phyloP scores from a whole-genome alignment of 2,797 vertebrate species.

The Acrocephalus scirpaceus region DNA sequence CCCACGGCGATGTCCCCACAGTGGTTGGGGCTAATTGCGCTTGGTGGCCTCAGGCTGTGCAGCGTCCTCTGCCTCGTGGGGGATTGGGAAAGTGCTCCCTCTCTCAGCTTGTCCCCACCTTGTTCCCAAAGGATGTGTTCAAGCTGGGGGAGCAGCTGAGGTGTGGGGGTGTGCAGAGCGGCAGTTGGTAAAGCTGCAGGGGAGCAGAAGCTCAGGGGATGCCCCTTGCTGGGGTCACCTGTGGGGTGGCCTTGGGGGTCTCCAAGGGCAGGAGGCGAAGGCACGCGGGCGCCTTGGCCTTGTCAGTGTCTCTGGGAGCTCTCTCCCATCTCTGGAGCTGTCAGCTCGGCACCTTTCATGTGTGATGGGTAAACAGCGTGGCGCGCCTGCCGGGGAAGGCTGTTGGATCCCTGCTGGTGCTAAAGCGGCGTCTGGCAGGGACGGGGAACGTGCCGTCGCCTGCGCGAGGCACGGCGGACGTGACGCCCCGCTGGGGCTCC shows the following conservation, averaged over 20 bases:
- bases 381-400: conserved; percentile 17
- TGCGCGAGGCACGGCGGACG: conserved; percentile 43
- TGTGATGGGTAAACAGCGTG: conserved; percentile 53
- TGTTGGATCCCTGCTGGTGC: conserved; percentile 62
- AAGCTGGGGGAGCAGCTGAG: neutral
- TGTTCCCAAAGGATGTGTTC: neutral
- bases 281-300: fast-evolving
- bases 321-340: neutral
- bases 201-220: neutral
- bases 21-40: neutral
- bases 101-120: neutral
- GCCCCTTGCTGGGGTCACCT: neutral
- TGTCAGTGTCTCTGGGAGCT: neutral
- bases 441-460: conserved; percentile 51
- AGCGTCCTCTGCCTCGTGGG: neutral
- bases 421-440: conserved; percentile 59
- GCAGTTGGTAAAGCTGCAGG: neutral
- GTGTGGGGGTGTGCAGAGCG: neutral
- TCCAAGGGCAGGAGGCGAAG: neutral
- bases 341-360: conserved; percentile 43
- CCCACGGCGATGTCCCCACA: fast-evolving
- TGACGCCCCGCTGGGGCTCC: conserved; percentile 28
- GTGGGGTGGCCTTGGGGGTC: neutral
- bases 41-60: neutral
- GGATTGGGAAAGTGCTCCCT: neutral